phyloP scores from a whole-genome alignment of 2,888 invertebrate species.

The Drosophila hawaiiensis region DNA sequence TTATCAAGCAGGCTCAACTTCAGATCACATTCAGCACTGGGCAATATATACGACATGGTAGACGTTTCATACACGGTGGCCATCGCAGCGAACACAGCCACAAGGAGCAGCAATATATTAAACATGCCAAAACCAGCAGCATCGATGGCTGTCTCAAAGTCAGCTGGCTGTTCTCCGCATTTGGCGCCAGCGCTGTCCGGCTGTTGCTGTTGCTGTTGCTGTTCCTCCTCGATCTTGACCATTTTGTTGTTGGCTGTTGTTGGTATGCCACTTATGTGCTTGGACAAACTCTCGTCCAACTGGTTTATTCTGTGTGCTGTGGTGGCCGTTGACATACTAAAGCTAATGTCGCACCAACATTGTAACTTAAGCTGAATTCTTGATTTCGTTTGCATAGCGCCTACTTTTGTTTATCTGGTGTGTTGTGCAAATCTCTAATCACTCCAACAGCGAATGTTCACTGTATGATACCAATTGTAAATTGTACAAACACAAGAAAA shows the following conservation, averaged over 20 bases:
- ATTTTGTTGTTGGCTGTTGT: slow-evolving; percentile 18
- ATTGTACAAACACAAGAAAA: not conserved
- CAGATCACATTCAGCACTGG: slow-evolving; percentile 91
- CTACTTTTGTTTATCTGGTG: slow-evolving; percentile 28
- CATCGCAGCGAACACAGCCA: slow-evolving; percentile 88
- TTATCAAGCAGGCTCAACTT: slow-evolving; percentile 89
- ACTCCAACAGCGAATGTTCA: slow-evolving; percentile 44
- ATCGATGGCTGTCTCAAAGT: slow-evolving; percentile 90
- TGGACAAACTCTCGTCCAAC: slow-evolving; percentile 32
- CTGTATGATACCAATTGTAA: slow-evolving; percentile 22
- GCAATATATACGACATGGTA: slow-evolving; percentile 90
- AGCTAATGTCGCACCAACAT: slow-evolving; percentile 27
- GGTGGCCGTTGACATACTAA: slow-evolving; percentile 53
- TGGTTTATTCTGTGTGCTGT: slow-evolving; percentile 39
- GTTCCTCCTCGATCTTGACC: slow-evolving; percentile 17
- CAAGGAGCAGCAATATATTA: slow-evolving; percentile 88
- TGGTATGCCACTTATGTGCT: slow-evolving; percentile 10
- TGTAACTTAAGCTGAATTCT: slow-evolving; percentile 44
- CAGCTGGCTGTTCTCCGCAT: slow-evolving; percentile 76
- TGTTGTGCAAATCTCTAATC: slow-evolving; percentile 38
- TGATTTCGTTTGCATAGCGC: slow-evolving; percentile 17
- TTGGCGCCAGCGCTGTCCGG: slow-evolving; percentile 1
- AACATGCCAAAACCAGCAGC: slow-evolving; percentile 90
- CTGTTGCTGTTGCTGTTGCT: not conserved
- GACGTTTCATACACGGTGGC: slow-evolving; percentile 90